Percentiles rank a stretch among this genome's conserved stretches.
These are phyloP conservation scores for Gulo gulo DNA, from an alignment of 2,113 vertebrate genomes.

Conservation along the genomic window DNA sequence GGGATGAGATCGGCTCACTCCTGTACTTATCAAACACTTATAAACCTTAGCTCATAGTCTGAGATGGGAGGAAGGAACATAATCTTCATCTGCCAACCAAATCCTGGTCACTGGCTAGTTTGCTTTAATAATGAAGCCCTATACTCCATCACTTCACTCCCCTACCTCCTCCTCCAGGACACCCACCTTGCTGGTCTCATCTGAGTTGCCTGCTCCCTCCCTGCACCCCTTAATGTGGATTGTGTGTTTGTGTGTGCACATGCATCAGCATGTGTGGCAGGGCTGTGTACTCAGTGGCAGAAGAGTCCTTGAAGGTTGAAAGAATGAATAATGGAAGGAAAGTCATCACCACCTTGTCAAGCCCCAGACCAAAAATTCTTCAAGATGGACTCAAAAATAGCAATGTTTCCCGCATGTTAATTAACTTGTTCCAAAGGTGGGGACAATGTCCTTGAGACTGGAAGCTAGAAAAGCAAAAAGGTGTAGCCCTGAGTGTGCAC, in stretches of 20 bases:
- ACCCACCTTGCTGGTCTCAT: not conserved
- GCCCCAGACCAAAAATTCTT: constrained; percentile 50
- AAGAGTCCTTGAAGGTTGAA: constrained; percentile 69
- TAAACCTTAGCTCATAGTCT: not conserved
- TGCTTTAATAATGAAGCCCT: not conserved
- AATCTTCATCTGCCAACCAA: not conserved
- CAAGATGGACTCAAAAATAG: constrained; percentile 63
- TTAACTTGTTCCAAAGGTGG: constrained; percentile 32
- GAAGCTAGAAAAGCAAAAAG: not conserved
- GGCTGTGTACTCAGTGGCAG: constrained; percentile 3
- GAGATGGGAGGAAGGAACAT: not conserved
- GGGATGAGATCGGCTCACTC: not conserved
- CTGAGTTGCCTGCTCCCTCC: not conserved
- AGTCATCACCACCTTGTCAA: constrained; percentile 45
- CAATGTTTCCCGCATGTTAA: constrained; percentile 56
- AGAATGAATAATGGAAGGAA: constrained; percentile 60
- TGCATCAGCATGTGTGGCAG: not conserved
- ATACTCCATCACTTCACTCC: not conserved
- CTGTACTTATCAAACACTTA: not conserved
- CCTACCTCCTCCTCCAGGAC: not conserved
- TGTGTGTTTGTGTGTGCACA: not conserved
- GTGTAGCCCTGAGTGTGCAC: not conserved
- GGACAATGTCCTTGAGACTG: constrained; percentile 57
- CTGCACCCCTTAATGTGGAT: not conserved
- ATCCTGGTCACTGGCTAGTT: not conserved